Evolutionary conservation across 2,888 invertebrate genomes (phyloP).

Genomic region (Petrolisthes cinctipes): DNA sequence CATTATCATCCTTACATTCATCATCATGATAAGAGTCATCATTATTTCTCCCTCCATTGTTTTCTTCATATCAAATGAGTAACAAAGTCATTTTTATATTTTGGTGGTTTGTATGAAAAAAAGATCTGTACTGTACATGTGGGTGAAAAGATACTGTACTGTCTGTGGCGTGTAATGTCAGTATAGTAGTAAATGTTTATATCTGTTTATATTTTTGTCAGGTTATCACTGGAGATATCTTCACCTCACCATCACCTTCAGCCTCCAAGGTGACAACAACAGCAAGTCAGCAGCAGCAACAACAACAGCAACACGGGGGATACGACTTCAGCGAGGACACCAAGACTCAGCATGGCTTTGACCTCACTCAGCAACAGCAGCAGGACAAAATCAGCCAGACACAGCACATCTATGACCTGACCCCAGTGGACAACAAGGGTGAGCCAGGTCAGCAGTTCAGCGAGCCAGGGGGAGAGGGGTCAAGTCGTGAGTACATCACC

Average conservation of each 20-base stretch:
- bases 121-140: no score
- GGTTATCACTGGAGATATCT: constrained; percentile 13
- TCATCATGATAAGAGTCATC: no score
- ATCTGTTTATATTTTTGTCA: no score
- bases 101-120: no score
- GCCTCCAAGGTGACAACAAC: constrained; percentile 26
- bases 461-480: neutral
- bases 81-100: no score
- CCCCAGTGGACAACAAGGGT: constrained; percentile 19
- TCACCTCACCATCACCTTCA: constrained; percentile 5
- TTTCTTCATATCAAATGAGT: no score
- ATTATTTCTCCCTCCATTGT: no score
- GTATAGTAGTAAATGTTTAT: no score
- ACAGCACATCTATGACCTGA: constrained; percentile 32
- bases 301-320: neutral
- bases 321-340: constrained; percentile 37
- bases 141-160: no score
- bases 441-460: constrained; percentile 19
- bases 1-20: no score
- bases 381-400: constrained; percentile 32
- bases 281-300: neutral
- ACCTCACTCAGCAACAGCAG: neutral
- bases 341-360: constrained; percentile 24
- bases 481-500: constrained; percentile 19
- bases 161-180: no score